phyloP scores from a whole-genome alignment of 2,113 vertebrate species.

The Crypturellus undulatus region DNA sequence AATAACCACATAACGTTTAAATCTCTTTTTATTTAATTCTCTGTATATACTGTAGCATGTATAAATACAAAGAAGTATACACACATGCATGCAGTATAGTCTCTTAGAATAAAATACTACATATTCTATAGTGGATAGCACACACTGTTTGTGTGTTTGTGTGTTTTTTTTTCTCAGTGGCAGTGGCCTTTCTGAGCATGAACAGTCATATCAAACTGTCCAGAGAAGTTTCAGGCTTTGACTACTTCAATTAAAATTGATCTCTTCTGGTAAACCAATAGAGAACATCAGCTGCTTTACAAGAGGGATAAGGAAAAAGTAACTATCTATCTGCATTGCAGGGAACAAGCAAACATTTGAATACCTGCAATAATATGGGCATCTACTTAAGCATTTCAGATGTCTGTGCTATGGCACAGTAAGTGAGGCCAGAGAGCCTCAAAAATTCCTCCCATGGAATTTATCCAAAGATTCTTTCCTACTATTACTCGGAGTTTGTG shows the following conservation, averaged over 20 bases:
- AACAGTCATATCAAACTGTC: background rate
- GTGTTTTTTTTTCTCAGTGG: background rate
- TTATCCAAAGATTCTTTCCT: background rate
- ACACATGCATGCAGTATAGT: background rate
- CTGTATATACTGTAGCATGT: background rate
- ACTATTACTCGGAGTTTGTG: background rate
- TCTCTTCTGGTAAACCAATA: background rate
- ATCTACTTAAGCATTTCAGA: background rate
- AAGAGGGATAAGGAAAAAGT: background rate
- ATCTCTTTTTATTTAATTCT: background rate
- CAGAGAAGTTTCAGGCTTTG: background rate
- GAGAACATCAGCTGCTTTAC: background rate
- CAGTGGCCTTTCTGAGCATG: background rate
- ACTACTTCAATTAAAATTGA: background rate
- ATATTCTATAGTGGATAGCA: no score
- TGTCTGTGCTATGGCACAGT: background rate
- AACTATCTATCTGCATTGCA: no score
- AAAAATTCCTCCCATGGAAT: background rate
- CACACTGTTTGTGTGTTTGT: background rate
- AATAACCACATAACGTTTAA: background rate
- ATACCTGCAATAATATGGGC: background rate
- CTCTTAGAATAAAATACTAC: background rate
- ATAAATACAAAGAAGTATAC: background rate
- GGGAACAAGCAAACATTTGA: background rate
- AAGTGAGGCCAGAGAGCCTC: background rate